Evolutionary conservation across 2,797 vertebrate genomes (phyloP), one percentile per base, ranked within the genome.

Genomic region (Yasuhikotakia modesta): DNA sequence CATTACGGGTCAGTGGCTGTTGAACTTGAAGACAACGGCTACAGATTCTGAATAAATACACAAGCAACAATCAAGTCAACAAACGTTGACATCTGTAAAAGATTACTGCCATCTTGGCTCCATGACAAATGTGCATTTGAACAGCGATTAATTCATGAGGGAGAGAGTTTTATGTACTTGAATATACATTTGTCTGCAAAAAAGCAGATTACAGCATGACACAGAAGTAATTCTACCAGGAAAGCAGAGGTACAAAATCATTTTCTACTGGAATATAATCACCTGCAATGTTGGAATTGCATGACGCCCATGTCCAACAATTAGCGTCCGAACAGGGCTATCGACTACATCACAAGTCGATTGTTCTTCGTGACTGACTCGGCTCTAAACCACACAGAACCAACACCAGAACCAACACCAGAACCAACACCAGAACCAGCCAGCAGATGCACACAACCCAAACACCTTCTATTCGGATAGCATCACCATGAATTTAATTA

Each of bases 401-500:
- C n/a, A 48, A 3, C 11, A 48, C 22, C 48, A n/a, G n/a, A n/a
- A n/a, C n/a, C n/a, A n/a, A n/a, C n/a, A n/a, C n/a, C 19, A 57
- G 30, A n/a, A 69, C 27, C 27, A 27, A 27, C 27, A 53, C 16
- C 12, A 27, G n/a, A 57, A 48, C 30, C 45, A 35, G 14, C 5
- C 60, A 69, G 45, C 10, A 19, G 12, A 61, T 11, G 14, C 39
- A 35, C 35, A 43, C 46, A 66, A 39, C 74, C 32, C 60, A 45
- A 43, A 60, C 60, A 70, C 61, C 60, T 81, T 74, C 57, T 22
- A 57, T 45, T 39, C 10, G 12, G 78, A 82, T 67, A 78, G 45
- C 21, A 75, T 84, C 66, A 32, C 53, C n/a, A 21, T 46, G 60
- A 73, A 74, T 82, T 68, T 80, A 84, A 82, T 78, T 84, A 75